Evolutionary conservation across 2,113 vertebrate genomes (phyloP).

Genomic region (Suricata suricatta): DNA sequence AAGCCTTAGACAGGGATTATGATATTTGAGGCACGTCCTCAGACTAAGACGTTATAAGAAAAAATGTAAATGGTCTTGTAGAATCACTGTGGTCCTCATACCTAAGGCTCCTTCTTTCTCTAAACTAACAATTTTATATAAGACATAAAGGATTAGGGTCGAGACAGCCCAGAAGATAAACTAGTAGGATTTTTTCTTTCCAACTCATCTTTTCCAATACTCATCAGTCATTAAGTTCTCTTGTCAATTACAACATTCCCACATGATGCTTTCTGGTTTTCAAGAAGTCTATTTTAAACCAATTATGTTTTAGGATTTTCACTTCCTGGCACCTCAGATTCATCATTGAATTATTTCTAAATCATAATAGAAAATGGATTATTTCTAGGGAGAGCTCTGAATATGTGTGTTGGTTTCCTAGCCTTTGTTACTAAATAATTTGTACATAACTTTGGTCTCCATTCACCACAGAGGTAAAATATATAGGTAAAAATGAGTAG

Average conservation of each 20-base stretch:
- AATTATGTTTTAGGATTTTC: background rate
- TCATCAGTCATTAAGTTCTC: background rate
- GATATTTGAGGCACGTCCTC: conserved; percentile 43
- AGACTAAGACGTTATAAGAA: conserved; percentile 43
- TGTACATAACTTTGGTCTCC: background rate
- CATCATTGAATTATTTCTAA: conserved; percentile 30
- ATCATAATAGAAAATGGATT: background rate
- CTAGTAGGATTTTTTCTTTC: background rate
- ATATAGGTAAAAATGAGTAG: background rate
- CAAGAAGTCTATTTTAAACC: conserved; percentile 41
- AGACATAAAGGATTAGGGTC: background rate
- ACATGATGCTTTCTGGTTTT: background rate
- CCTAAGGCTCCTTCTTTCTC: background rate
- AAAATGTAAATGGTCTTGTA: background rate
- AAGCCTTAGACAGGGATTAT: conserved; percentile 34
- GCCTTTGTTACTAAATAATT: background rate
- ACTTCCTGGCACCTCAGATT: conserved; percentile 32
- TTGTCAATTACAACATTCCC: conserved; percentile 29
- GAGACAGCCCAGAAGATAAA: background rate
- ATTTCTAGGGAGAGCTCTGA: background rate
- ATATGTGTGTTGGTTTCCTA: background rate
- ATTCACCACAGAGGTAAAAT: background rate
- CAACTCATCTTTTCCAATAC: background rate
- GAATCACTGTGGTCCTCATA: background rate
- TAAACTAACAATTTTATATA: background rate